Base-by-base conservation (phyloP, 1,140 invertebrate species). In the Drosophila tani region DNA sequence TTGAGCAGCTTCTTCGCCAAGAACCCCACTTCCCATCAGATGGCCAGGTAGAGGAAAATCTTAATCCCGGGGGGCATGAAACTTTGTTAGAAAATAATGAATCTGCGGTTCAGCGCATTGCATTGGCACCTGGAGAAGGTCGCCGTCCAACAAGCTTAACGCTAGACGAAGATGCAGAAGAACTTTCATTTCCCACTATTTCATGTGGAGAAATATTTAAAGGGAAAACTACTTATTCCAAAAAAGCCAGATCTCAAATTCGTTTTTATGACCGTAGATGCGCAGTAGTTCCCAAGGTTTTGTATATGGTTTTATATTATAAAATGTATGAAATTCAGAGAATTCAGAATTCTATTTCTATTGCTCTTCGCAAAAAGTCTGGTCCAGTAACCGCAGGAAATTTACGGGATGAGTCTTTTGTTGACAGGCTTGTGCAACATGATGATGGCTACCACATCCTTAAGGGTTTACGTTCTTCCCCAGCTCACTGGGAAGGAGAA, bases 231-330 rank as follows among this genome's bases (percentile, higher is more conserved):
- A 7, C 47, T 24, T 15, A 27, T 9, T 6, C 21, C 4, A 49
- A 49, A 49, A 47, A 47, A 47, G 19, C 2, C 7, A 47, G 46
- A 21, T 47, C 46, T 32, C 5, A 27, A 6, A 27, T 27, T 27
- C 17, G 45, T 11, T 46, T 46, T 11, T 46, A 46, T n/a, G 43
- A 46, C 17, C 43, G 43, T 19, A 5, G 17, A n/a, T 19, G 17
- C 45, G 17, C 45, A n/a, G 45, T 46, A 46, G 45, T 46, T 46
- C 45, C 45, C n/a, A 46, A 46, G 14, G 41, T 43, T 43, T n/a
- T 35, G 12, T 35, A 35, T 35, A 35, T 35, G 32, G n/a, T n/a
- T n/a, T n/a, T n/a, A n/a, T n/a, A n/a, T n/a, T 43, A 43, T n/a
- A 11, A 43, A n/a, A 0, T 43, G 5, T 43, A 43, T n/a, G 41